Evolutionary conservation across 2,888 invertebrate genomes (phyloP).

Genomic region (Syrista parreyssii): DNA sequence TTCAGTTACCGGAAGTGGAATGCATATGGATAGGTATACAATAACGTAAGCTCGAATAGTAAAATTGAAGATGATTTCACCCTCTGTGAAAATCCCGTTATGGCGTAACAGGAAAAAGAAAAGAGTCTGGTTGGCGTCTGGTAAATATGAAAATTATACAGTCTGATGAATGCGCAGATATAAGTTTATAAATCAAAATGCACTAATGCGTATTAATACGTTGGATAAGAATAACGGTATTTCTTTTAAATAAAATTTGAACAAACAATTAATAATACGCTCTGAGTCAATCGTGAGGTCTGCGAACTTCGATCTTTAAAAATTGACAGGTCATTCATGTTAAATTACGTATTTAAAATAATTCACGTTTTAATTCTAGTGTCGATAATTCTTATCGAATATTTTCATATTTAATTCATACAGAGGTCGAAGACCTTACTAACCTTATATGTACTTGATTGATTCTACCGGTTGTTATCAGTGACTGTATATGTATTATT

Average conservation of each 20-base stretch:
- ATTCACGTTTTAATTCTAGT: too few species aligned
- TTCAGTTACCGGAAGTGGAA: neutral
- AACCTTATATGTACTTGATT: too few species aligned
- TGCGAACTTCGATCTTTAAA: neutral
- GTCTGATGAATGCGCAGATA: neutral
- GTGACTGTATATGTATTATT: neutral
- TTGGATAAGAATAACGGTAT: neutral
- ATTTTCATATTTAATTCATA: too few species aligned
- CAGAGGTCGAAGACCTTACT: too few species aligned
- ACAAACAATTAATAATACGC: too few species aligned
- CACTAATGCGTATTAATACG: neutral
- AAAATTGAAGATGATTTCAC: neutral
- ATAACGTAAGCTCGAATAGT: neutral
- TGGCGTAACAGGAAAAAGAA: neutral
- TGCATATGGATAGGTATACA: neutral
- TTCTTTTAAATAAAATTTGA: neutral
- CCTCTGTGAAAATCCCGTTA: neutral
- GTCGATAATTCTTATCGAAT: too few species aligned
- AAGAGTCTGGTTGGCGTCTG: neutral
- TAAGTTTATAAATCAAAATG: neutral
- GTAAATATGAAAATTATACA: neutral
- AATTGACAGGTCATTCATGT: too few species aligned
- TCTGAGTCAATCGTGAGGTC: neutral
- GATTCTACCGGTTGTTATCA: too few species aligned
- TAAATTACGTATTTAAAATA: too few species aligned